These are phyloP conservation scores for Euleptes europaea DNA, from an alignment of 2,113 vertebrate genomes.

Conservation along the genomic window DNA sequence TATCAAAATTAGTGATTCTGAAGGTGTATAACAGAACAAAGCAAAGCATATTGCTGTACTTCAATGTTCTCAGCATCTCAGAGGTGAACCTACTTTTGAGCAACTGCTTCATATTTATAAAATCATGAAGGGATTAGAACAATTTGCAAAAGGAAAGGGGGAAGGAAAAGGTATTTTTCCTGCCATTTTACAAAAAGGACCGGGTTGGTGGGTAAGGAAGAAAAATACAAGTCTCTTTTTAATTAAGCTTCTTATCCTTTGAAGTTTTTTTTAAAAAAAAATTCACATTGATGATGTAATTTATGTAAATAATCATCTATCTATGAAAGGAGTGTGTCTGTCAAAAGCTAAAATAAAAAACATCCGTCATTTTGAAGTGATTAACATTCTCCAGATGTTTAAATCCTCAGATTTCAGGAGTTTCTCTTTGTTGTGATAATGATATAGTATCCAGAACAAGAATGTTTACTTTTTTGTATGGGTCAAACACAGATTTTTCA, in stretches of 20 bases:
- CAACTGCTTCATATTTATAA: neutral
- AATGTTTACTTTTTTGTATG: constrained; percentile 89
- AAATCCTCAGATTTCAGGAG: constrained; percentile 88
- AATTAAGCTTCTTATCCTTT: constrained; percentile 77
- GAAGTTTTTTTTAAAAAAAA: constrained; percentile 68
- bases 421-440: constrained; percentile 92
- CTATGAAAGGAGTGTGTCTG: constrained; percentile 84
- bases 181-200: constrained; percentile 30
- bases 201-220: constrained; percentile 26
- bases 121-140: constrained; percentile 4
- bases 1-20: neutral
- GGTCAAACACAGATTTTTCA: constrained; percentile 85
- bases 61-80: neutral
- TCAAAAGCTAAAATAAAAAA: constrained; percentile 86
- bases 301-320: constrained; percentile 86
- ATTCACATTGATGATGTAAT: constrained; percentile 83
- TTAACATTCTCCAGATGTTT: constrained; percentile 91
- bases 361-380: constrained; percentile 91
- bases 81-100: neutral
- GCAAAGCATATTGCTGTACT: neutral
- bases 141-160: constrained; percentile 24
- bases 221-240: constrained; percentile 75
- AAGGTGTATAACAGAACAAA: neutral
- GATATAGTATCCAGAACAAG: constrained; percentile 87
- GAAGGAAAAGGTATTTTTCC: constrained; percentile 30